phyloP scores from a whole-genome alignment of 2,113 vertebrate species.

The Cololabis saira region DNA sequence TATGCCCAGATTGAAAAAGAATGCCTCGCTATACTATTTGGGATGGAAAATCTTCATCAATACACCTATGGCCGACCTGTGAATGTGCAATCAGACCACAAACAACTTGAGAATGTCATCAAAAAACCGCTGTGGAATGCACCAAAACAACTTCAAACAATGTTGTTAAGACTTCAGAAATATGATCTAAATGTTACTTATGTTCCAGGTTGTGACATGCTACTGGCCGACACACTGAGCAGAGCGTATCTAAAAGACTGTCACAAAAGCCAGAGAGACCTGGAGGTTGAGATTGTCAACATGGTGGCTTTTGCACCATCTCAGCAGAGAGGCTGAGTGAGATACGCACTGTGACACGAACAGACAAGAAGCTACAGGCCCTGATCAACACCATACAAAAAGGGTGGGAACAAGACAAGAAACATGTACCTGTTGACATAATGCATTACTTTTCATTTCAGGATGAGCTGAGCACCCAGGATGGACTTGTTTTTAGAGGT shows the following conservation, averaged over 20 bases:
- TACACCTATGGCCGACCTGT: constrained; percentile 5
- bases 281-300: background rate
- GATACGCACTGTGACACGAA: background rate
- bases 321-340: background rate
- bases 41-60: constrained; percentile 18
- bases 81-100: background rate
- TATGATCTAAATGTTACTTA: constrained; percentile 3
- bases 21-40: constrained; percentile 7
- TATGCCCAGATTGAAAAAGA: background rate
- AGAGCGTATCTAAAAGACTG: background rate
- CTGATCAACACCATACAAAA: background rate
- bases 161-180: background rate
- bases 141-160: background rate
- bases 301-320: background rate
- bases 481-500: background rate
- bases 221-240: background rate
- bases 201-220: background rate
- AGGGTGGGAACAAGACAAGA: background rate
- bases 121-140: background rate
- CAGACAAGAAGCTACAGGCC: background rate
- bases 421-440: background rate
- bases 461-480: background rate
- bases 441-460: background rate
- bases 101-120: background rate
- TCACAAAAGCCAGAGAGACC: background rate